Evolutionary conservation across 1,140 invertebrate genomes (phyloP).

Genomic region (Eurosta solidaginis): DNA sequence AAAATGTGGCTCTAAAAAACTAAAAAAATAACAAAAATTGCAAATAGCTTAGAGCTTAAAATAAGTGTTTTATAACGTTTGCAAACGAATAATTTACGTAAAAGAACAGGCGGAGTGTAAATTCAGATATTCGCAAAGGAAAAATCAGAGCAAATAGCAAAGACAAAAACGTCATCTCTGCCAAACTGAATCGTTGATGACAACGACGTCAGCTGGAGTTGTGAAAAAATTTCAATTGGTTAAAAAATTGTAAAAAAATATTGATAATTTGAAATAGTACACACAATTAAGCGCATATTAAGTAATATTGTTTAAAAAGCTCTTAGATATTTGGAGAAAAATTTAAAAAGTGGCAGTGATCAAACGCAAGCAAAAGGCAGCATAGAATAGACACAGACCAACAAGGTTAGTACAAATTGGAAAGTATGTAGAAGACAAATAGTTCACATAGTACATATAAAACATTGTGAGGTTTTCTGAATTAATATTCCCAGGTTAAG

Average conservation of each 20-base stretch:
- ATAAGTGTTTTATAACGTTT: not conserved
- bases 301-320: not conserved
- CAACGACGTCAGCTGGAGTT: not conserved
- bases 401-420: constrained; percentile 21
- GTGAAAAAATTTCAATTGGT: not conserved
- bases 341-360: not conserved
- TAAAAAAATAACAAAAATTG: not conserved
- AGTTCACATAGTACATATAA: too few species aligned
- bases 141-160: not conserved
- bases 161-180: constrained; percentile 7
- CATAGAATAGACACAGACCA: not conserved
- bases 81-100: not conserved
- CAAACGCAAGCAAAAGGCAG: not conserved
- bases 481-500: too few species aligned
- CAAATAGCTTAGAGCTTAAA: not conserved
- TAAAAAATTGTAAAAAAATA: not conserved
- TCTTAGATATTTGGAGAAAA: not conserved
- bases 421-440: not conserved
- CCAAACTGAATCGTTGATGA: not conserved
- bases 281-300: not conserved
- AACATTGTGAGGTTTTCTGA: too few species aligned
- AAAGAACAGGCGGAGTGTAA: not conserved
- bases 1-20: not conserved
- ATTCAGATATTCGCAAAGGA: not conserved
- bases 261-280: not conserved